phyloP scores from a whole-genome alignment of 2,888 invertebrate species.

The Cistogaster globosa region DNA sequence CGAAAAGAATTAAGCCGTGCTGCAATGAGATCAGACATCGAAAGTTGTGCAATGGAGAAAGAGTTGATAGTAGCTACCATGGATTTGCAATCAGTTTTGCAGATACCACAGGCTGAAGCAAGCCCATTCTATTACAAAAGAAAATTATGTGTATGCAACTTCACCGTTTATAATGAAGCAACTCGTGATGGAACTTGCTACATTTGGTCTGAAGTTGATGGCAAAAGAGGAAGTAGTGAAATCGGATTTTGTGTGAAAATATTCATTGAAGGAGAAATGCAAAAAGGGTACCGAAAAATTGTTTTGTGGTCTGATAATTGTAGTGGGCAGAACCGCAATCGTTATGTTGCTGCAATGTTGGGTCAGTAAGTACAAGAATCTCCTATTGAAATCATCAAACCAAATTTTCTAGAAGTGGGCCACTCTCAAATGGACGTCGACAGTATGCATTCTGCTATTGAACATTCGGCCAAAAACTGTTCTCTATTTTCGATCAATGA shows the following conservation, averaged over 20 bases:
- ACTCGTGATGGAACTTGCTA: constrained; percentile 26
- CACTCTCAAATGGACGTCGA: constrained; percentile 9
- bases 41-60: constrained; percentile 6
- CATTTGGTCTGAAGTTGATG: constrained; percentile 26
- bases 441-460: constrained; percentile 15
- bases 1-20: constrained; percentile 13
- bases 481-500: constrained; percentile 22
- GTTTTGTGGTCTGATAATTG: constrained; percentile 26
- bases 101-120: constrained; percentile 16
- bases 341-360: constrained; percentile 6
- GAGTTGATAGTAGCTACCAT: constrained; percentile 1
- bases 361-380: constrained; percentile 2
- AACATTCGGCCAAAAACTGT: constrained; percentile 15
- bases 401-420: constrained; percentile 24
- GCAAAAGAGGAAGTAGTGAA: constrained; percentile 23
- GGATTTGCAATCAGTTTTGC: constrained; percentile 12
- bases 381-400: constrained; percentile 20
- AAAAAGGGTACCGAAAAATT: constrained; percentile 29
- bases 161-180: constrained; percentile 27
- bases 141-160: constrained; percentile 32
- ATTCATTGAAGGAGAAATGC: constrained; percentile 29
- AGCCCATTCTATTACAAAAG: constrained; percentile 35
- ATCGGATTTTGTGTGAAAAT: constrained; percentile 18
- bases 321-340: constrained; percentile 11
- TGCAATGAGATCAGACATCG: constrained; percentile 4